A percentile compares a stretch with the other conserved stretches of the same genome.
These are phyloP conservation scores for Gymnoscelis rufifasciata DNA, from an alignment of 2,888 invertebrate species.

Conservation along the genomic window DNA sequence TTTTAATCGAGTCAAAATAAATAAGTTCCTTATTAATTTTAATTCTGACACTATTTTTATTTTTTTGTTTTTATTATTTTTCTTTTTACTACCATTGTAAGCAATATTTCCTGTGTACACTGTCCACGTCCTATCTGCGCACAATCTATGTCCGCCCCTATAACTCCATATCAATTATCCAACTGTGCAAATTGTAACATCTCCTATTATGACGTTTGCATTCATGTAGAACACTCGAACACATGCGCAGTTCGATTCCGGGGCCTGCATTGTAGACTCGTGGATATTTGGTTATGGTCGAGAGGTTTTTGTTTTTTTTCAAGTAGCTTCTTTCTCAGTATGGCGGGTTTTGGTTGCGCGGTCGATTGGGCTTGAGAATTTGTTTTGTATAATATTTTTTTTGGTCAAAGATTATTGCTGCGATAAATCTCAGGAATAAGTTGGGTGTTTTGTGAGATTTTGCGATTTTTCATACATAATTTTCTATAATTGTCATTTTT, in stretches of 20 bases:
- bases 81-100: too few species aligned
- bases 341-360: constrained; percentile 5
- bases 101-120: not conserved
- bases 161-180: constrained; percentile 63
- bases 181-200: constrained; percentile 51
- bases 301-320: constrained; percentile 19
- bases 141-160: constrained; percentile 47
- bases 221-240: constrained; percentile 60
- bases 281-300: constrained; percentile 28
- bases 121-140: constrained; percentile 6
- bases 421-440: too few species aligned
- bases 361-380: too few species aligned
- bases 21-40: too few species aligned
- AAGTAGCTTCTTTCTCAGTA: constrained; percentile 18
- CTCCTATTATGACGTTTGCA: constrained; percentile 58
- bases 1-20: too few species aligned
- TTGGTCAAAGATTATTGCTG: too few species aligned
- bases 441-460: too few species aligned
- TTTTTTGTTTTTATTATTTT: too few species aligned
- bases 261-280: constrained; percentile 29
- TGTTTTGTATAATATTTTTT: too few species aligned
- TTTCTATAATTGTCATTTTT: too few species aligned
- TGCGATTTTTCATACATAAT: too few species aligned
- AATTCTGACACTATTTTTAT: too few species aligned
- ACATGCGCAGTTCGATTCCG: constrained; percentile 70